phyloP scores from a whole-genome alignment of 2,113 vertebrate genomes.

The Rhea americana region DNA sequence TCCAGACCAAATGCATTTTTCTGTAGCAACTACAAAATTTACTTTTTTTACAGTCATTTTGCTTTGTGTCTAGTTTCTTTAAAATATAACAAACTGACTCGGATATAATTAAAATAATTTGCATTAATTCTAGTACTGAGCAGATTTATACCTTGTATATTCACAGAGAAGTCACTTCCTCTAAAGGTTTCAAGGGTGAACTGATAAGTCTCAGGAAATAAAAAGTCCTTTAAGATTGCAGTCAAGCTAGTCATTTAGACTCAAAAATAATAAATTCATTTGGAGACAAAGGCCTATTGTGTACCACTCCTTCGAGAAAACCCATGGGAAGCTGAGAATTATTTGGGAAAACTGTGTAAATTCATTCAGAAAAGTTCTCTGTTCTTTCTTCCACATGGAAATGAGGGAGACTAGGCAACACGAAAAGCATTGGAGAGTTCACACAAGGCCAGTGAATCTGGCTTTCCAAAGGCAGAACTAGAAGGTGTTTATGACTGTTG shows the following conservation, averaged over 20 bases:
- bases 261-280: slow-evolving; percentile 37
- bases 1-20: background rate
- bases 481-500: background rate
- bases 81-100: background rate
- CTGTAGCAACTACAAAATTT: background rate
- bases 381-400: slow-evolving; percentile 19
- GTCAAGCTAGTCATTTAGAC: slow-evolving; percentile 19
- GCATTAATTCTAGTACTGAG: slow-evolving; percentile 8
- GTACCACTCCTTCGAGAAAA: slow-evolving; percentile 39
- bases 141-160: background rate
- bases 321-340: slow-evolving; percentile 19
- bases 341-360: slow-evolving; percentile 34
- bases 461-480: background rate
- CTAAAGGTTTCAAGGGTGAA: slow-evolving; percentile 22
- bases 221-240: background rate
- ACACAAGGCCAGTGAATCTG: background rate
- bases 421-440: background rate
- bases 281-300: slow-evolving; percentile 59
- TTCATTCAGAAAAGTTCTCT: slow-evolving; percentile 1
- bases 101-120: background rate
- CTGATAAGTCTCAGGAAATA: background rate
- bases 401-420: background rate
- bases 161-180: background rate
- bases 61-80: background rate
- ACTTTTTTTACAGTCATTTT: background rate